Percentiles rank a stretch among this genome's conserved stretches.
Conservation (phyloP, 2,888 invertebrate species). For the Helleia helle region DNA sequence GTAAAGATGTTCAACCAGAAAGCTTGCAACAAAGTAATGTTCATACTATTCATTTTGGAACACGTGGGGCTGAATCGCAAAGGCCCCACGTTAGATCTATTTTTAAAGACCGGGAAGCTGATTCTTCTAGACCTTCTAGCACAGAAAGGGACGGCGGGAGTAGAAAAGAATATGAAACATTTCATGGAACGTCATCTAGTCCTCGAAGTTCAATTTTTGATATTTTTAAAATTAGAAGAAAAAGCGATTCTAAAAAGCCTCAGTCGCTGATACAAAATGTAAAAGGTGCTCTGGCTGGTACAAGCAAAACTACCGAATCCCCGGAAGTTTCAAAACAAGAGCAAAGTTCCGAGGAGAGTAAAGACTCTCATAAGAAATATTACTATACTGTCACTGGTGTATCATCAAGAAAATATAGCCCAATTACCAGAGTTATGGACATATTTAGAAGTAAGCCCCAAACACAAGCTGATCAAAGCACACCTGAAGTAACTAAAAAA, state of each 20-base stretch:
- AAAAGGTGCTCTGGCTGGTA: slow-evolving; percentile 32
- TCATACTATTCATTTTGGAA: slow-evolving; percentile 67
- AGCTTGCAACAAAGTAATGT: slow-evolving; percentile 51
- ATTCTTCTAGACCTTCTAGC: slow-evolving; percentile 52
- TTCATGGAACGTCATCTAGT: slow-evolving; percentile 66
- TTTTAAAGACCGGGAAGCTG: slow-evolving; percentile 53
- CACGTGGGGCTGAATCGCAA: slow-evolving; percentile 60
- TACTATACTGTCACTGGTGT: slow-evolving; percentile 69
- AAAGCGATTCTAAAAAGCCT: slow-evolving; percentile 63
- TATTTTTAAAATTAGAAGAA: slow-evolving; percentile 63
- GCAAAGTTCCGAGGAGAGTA: slow-evolving; percentile 37
- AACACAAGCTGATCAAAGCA: slow-evolving; percentile 37
- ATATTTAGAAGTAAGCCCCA: slow-evolving; percentile 61
- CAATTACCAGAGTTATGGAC: slow-evolving; percentile 68
- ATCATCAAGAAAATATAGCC: slow-evolving; percentile 61
- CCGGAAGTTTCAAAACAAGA: slow-evolving; percentile 49
- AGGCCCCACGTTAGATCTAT: slow-evolving; percentile 61
- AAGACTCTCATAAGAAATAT: slow-evolving; percentile 64
- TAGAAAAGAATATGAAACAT: slow-evolving; percentile 63
- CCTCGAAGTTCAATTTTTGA: slow-evolving; percentile 68
- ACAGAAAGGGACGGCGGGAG: slow-evolving; percentile 48
- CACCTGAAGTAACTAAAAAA: slow-evolving; percentile 48
- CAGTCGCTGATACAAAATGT: slow-evolving; percentile 41
- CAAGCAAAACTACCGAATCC: slow-evolving; percentile 44
- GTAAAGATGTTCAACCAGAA: slow-evolving; percentile 42